Evolutionary conservation across 2,888 invertebrate genomes (phyloP).

Genomic region (Andrena dorsata): DNA sequence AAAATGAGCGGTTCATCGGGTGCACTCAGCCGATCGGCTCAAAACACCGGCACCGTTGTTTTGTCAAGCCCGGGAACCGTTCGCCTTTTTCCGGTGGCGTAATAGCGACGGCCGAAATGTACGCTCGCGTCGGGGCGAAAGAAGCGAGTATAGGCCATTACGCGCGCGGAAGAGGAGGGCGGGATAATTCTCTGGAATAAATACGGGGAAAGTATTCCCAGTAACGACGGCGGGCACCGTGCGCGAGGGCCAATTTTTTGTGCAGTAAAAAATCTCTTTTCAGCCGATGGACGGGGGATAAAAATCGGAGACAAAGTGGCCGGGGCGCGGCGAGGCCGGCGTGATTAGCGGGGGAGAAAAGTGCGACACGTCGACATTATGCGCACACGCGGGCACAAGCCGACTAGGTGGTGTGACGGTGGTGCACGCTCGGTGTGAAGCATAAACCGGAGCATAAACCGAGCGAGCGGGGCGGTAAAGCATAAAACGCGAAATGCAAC

Average conservation of each 20-base stretch:
- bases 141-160: constrained; percentile 48
- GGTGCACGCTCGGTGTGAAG: constrained; percentile 82
- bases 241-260: constrained; percentile 45
- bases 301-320: constrained; percentile 68
- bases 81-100: constrained; percentile 28
- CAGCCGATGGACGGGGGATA: constrained; percentile 53
- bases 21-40: constrained; percentile 69
- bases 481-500: constrained; percentile 83
- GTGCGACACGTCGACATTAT: constrained; percentile 70
- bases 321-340: constrained; percentile 45
- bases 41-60: constrained; percentile 60
- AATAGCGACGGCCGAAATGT: constrained; percentile 25
- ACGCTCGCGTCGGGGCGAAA: constrained; percentile 48
- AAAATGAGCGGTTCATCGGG: constrained; percentile 74
- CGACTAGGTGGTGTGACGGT: constrained; percentile 60
- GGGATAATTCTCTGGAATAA: constrained; percentile 63
- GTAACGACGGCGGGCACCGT: constrained; percentile 42
- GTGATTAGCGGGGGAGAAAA: constrained; percentile 71
- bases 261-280: constrained; percentile 59
- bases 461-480: constrained; percentile 77
- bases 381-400: constrained; percentile 70
- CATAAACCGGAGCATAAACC: constrained; percentile 84
- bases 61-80: constrained; percentile 42
- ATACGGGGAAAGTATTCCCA: constrained; percentile 42
- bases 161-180: neutral